Base-by-base conservation (phyloP, 1,140 invertebrate species). In the Pemphigus obesinymphae region DNA sequence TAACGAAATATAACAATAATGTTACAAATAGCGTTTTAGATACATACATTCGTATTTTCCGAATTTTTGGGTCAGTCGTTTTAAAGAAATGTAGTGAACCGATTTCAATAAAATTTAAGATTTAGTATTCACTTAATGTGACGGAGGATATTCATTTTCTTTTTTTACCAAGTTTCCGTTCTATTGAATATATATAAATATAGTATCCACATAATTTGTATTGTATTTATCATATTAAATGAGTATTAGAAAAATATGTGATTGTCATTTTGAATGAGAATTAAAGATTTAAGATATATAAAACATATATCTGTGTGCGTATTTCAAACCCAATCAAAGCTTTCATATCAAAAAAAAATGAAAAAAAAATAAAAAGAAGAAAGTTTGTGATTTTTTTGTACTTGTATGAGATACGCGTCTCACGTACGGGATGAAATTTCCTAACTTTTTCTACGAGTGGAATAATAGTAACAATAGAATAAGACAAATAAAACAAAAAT, bases 401-500 rank as follows among this genome's bases (percentile, higher is more conserved):
- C 17, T 31, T 3, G 70, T 58, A 26, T 58, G 50, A 55, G 73
- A 55, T 58, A 76, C 31, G 31, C 50, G 48, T 58, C 29, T 53
- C 53, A 55, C 73, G 23, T 76, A 55, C 50, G 5, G n/a, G 50
- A 26, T 17, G 50, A 76, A 76, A 40, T 76, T 40, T 40, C 0
- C 50, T 20, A 76, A 76, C 50, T 76, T 76, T 76, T 58, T 23
- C 20, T 3, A 29, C 34, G 8, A 34, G n/a, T 17, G 50, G 40
- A 55, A 78, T 20, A 58, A 58, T 7, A 23, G 31, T 45, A 45
- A 37, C 50, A 73, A 48, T 73, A 15, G 26, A 11, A 48, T 17
- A 73, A 73, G 70, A 73, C 31, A 73, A 73, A 73, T 73, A 73
- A 73, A 70, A 70, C 66, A 26, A 45, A 70, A 73, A 73, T 50